A percentile compares a stretch with the other conserved stretches of the same genome.
phyloP scores from a whole-genome alignment of 1,140 invertebrate species.

The Papilio polytes region DNA sequence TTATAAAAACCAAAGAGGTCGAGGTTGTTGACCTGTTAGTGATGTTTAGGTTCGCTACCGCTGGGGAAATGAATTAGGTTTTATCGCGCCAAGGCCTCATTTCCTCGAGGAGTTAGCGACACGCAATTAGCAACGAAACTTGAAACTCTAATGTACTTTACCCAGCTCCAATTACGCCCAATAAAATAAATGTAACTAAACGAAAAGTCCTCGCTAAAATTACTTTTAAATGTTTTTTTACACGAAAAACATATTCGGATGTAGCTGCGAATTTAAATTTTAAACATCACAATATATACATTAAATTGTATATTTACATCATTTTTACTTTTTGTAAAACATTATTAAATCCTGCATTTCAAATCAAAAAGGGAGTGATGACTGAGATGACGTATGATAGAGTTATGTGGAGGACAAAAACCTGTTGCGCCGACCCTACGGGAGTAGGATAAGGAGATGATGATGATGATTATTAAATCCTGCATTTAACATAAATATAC shows the following conservation, averaged over 20 bases:
- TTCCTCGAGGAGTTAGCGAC: slow-evolving; percentile 48
- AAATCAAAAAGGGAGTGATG: too few relatives aligned
- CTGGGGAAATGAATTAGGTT: slow-evolving; percentile 45
- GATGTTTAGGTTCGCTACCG: slow-evolving; percentile 43
- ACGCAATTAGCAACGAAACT: slow-evolving; percentile 51
- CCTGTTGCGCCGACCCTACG: too few relatives aligned
- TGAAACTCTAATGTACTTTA: not conserved
- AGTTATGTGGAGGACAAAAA: too few relatives aligned
- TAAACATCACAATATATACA: not conserved
- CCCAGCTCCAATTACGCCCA: not conserved
- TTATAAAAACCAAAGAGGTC: slow-evolving; percentile 65
- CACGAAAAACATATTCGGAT: not conserved
- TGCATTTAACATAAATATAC: not conserved
- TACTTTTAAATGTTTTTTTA: not conserved
- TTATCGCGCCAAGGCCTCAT: slow-evolving; percentile 53
- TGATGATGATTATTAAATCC: not conserved
- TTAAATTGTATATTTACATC: not conserved
- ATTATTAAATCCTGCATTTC: not conserved
- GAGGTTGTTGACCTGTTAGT: slow-evolving; percentile 55
- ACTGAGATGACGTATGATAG: too few relatives aligned
- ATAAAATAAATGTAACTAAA: slow-evolving; percentile 28
- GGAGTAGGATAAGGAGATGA: too few relatives aligned
- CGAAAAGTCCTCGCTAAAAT: not conserved
- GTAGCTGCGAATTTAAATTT: not conserved
- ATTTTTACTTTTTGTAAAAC: not conserved